These are phyloP conservation scores for Chrysodeixis includens DNA, from an alignment of 2,888 invertebrate genomes.

Conservation along the genomic window DNA sequence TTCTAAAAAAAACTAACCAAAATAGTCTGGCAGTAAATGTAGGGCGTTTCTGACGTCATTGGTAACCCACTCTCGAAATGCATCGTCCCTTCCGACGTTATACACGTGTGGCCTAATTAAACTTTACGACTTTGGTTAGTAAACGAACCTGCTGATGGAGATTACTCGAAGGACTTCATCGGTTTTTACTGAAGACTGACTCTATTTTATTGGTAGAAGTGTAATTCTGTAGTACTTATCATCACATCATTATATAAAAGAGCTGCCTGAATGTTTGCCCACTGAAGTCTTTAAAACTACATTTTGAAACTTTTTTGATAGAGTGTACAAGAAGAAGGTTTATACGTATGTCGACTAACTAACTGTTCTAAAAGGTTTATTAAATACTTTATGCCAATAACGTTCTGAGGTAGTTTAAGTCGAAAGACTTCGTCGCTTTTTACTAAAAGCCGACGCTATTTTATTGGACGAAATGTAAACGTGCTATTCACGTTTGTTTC, in stretches of 20 bases:
- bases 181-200: neutral
- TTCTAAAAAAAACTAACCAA: constrained; percentile 58
- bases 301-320: no score
- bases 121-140: constrained; percentile 57
- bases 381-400: no score
- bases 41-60: constrained; percentile 81
- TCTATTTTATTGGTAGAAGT: neutral
- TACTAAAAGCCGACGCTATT: neutral
- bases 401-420: no score
- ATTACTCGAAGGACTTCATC: neutral
- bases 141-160: constrained; percentile 41
- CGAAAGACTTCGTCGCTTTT: neutral
- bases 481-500: neutral
- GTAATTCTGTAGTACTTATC: no score
- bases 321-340: no score
- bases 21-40: constrained; percentile 67
- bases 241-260: no score
- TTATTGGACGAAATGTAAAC: neutral
- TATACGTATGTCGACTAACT: no score
- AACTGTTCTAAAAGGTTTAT: no score
- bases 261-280: no score
- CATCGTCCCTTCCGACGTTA: constrained; percentile 73
- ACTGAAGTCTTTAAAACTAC: no score
- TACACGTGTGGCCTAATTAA: constrained; percentile 73
- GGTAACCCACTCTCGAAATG: constrained; percentile 73